Evolutionary conservation across 2,888 invertebrate genomes (phyloP), one percentile per base, ranked within the genome.

Genomic region (Hermaeophaga mercurialis): DNA sequence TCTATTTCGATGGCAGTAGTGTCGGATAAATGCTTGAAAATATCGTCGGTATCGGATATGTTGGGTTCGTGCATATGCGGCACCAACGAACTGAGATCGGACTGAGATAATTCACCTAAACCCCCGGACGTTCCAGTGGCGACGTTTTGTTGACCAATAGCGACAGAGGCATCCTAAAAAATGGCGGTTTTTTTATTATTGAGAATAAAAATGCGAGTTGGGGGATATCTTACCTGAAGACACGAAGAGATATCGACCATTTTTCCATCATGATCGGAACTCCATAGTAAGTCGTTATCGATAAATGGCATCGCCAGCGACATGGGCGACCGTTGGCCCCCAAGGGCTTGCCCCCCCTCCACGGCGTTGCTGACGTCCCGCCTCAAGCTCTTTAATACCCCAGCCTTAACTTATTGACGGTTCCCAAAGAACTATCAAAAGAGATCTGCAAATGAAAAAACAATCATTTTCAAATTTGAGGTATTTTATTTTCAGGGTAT

Each of bases 271-370:
- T 92, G 93, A 84, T 94, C 94, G 75, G 92, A 91, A 84, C 93
- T 91, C 94, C 94, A 94, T 78, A 90, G 82, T 73, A 94, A 85
- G 79, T 94, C 94, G 85, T 94, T 94, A 84, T 94, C 94, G 81
- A 94, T 93, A 85, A 94, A 94, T 84, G 94, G 93, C 93, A 93
- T 93, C 84, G 90, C 88, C 87, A 86, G 80, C 79, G 84, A 82
- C 79, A 84, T 82, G 81, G 81, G 81, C 77, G 80, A 82, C 69
- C 69, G 70, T 58, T 75, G 77, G 81, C 77, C 77, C 81, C 77
- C 76, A 68, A 82, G 80, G 79, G 82, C 83, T 81, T 82, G 81
- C 76, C 84, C 79, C 80, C 83, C 84, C 84, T 84, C 84, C 84
- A 84, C 83, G 76, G 78, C 82, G 79, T 74, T 78, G 75, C 79